Percentiles rank a stretch among this genome's conserved stretches.
Evolutionary conservation across 2,797 vertebrate genomes (phyloP).

Genomic region (Nannoperca australis): DNA sequence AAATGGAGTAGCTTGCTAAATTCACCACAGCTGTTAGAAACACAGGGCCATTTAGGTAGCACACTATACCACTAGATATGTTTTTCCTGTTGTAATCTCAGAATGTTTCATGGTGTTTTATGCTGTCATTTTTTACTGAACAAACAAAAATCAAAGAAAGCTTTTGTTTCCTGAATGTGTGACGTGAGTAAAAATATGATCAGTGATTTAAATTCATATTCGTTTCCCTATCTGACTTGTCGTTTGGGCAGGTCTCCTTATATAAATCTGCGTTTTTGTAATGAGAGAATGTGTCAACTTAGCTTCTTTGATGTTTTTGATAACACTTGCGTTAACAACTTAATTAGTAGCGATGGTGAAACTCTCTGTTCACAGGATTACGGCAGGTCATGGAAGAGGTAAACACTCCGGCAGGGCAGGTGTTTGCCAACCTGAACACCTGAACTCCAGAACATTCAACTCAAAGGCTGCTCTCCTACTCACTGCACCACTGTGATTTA

Average conservation of each 20-base stretch:
- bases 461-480: constrained; percentile 39
- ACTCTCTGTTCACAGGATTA: background rate
- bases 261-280: constrained; percentile 14
- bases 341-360: constrained; percentile 7
- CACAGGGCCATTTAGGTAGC: background rate
- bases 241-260: constrained; percentile 8
- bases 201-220: constrained; percentile 12
- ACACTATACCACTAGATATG: background rate
- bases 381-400: constrained; percentile 29
- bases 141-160: background rate
- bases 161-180: background rate
- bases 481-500: background rate
- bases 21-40: background rate
- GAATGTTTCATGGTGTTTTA: background rate
- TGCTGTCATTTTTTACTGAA: background rate
- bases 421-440: constrained; percentile 48
- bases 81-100: background rate
- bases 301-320: constrained; percentile 19
- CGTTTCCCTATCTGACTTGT: constrained; percentile 15
- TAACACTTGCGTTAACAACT: background rate
- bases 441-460: constrained; percentile 46
- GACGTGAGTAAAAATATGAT: background rate
- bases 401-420: constrained; percentile 44
- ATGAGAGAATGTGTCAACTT: background rate
- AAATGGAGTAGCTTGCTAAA: background rate